These are phyloP conservation scores for Arctia plantaginis DNA, from an alignment of 2,888 invertebrate species.

Conservation along the genomic window DNA sequence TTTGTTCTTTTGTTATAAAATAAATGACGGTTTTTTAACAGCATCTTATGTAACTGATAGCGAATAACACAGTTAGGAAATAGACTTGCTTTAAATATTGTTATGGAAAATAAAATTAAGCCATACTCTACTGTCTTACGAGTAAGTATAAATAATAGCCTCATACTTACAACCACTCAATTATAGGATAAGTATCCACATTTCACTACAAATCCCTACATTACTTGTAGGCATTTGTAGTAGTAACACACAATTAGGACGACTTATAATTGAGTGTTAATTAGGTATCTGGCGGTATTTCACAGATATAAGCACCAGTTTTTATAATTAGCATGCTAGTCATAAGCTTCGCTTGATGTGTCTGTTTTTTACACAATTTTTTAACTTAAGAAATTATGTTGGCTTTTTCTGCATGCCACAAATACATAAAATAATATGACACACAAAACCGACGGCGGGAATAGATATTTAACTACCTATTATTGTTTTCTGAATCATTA, in stretches of 20 bases:
- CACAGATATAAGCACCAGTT: slow-evolving; percentile 10
- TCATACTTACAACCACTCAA: neutral
- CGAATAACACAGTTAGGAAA: neutral
- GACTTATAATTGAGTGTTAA: neutral
- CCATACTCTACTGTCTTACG: neutral
- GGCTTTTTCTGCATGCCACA: slow-evolving; percentile 48
- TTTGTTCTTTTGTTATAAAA: no score
- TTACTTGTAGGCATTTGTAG: no score
- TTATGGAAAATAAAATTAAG: neutral
- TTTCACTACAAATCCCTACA: neutral
- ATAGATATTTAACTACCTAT: neutral
- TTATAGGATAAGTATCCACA: neutral
- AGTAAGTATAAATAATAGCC: neutral
- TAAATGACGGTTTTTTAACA: no score
- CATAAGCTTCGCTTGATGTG: slow-evolving; percentile 65
- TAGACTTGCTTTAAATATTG: neutral
- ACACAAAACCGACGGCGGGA: slow-evolving; percentile 21
- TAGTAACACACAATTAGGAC: neutral
- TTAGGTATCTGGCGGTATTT: neutral
- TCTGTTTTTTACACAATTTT: slow-evolving; percentile 50
- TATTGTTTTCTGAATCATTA: neutral
- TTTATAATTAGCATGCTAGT: slow-evolving; percentile 56
- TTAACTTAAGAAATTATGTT: slow-evolving; percentile 38
- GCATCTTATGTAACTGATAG: no score
- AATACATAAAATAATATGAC: slow-evolving; percentile 22